Percentiles rank a stretch among this genome's conserved stretches.
Evolutionary conservation across 2,797 vertebrate species (phyloP).

Genomic region (Aphelocoma californica): DNA sequence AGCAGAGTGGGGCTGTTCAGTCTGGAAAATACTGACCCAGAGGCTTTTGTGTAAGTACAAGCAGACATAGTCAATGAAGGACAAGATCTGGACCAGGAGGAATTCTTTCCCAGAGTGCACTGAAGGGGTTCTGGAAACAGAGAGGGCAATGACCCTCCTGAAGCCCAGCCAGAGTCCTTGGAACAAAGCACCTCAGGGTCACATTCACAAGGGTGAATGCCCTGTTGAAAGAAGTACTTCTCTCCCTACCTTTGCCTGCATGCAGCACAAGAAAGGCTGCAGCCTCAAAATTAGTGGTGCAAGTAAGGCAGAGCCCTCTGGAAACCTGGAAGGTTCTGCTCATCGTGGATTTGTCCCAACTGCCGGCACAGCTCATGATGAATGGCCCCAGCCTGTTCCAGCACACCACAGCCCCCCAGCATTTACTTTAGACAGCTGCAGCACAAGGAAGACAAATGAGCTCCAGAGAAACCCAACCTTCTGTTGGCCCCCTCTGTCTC

Average conservation of each 20-base stretch:
- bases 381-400: background rate
- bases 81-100: background rate
- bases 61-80: background rate
- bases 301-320: background rate
- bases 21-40: background rate
- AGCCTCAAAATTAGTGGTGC: background rate
- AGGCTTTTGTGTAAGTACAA: background rate
- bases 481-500: background rate
- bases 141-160: background rate
- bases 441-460: conserved; percentile 42
- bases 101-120: background rate
- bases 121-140: background rate
- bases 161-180: background rate
- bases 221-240: background rate
- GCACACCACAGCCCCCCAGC: background rate
- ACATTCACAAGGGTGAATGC: background rate
- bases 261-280: background rate
- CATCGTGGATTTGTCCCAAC: background rate
- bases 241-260: background rate
- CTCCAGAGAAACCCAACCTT: conserved; percentile 38
- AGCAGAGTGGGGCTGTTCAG: background rate
- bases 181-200: background rate
- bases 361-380: background rate
- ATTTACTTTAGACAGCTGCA: conserved; percentile 12
- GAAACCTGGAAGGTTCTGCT: background rate